phyloP scores from a whole-genome alignment of 2,888 invertebrate species.

The Melolontha melolontha region DNA sequence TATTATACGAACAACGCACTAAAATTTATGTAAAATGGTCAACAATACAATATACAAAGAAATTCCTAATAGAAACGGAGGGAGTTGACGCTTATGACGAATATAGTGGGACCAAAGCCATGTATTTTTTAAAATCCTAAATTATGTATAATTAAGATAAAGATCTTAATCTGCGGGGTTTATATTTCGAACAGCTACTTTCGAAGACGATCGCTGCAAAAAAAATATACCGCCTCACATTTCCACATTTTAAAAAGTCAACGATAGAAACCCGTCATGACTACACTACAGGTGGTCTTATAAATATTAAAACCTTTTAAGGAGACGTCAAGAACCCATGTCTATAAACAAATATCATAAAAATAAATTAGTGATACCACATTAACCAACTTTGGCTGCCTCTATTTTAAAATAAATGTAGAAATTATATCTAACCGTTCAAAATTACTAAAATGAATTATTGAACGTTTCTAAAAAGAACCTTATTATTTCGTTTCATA shows the following conservation, averaged over 20 bases:
- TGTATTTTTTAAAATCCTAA: constrained; percentile 9
- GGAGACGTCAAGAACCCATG: constrained; percentile 23
- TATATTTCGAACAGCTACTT: background rate
- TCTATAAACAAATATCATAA: constrained; percentile 34
- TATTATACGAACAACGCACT: too few species aligned
- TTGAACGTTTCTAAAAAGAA: too few species aligned
- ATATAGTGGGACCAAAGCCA: background rate
- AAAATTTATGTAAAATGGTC: too few species aligned
- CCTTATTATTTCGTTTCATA: too few species aligned
- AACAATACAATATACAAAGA: too few species aligned
- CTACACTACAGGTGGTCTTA: constrained; percentile 32
- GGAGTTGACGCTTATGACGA: background rate
- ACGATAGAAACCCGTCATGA: background rate
- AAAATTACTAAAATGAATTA: too few species aligned
- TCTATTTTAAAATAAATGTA: too few species aligned
- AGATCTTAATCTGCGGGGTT: constrained; percentile 20
- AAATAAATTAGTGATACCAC: constrained; percentile 20
- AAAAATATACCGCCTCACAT: background rate
- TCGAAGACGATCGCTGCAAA: constrained; percentile 3
- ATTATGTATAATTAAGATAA: constrained; percentile 27
- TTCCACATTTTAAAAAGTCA: constrained; percentile 12
- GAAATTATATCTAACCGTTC: too few species aligned
- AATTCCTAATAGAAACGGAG: too few species aligned
- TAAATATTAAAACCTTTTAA: constrained; percentile 37
- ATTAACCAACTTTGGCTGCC: background rate